Conservation (phyloP, 2,888 invertebrate species). For the Strigamia crassipes region DNA sequence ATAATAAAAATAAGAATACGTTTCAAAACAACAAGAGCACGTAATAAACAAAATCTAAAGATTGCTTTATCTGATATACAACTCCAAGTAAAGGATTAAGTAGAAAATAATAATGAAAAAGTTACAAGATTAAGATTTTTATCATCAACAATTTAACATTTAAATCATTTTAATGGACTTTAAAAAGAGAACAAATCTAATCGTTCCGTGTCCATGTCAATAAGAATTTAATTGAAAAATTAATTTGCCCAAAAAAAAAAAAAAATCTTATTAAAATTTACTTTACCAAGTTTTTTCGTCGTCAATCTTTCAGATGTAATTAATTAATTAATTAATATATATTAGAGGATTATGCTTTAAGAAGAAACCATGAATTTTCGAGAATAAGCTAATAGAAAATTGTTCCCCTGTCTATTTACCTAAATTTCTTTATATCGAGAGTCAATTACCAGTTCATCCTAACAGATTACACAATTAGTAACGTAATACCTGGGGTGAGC, state of each 20-base stretch:
- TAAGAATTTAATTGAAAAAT: background rate
- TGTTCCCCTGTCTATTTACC: slow-evolving; percentile 27
- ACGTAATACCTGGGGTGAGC: slow-evolving; percentile 41
- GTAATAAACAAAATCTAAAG: background rate
- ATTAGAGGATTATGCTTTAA: slow-evolving; percentile 32
- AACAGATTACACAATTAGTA: slow-evolving; percentile 44
- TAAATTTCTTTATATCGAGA: slow-evolving; percentile 36
- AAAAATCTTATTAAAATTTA: slow-evolving; percentile 17
- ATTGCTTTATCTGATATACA: background rate
- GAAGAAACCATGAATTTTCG: slow-evolving; percentile 20
- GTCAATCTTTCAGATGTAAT: slow-evolving; percentile 26
- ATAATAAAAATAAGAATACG: background rate
- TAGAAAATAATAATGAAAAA: background rate
- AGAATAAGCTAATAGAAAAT: slow-evolving; percentile 16
- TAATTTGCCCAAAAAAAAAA: background rate
- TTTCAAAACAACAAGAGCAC: background rate
- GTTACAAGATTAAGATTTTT: background rate
- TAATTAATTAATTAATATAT: slow-evolving; percentile 37
- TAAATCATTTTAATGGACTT: background rate
- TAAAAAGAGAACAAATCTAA: background rate
- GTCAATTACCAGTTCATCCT: slow-evolving; percentile 41
- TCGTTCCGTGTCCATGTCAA: background rate
- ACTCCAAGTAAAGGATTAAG: background rate
- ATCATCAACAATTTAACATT: background rate
- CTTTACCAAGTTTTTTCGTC: background rate